Conservation (phyloP, 2,888 invertebrate genomes). For the Caenorhabditis panamensis region DNA sequence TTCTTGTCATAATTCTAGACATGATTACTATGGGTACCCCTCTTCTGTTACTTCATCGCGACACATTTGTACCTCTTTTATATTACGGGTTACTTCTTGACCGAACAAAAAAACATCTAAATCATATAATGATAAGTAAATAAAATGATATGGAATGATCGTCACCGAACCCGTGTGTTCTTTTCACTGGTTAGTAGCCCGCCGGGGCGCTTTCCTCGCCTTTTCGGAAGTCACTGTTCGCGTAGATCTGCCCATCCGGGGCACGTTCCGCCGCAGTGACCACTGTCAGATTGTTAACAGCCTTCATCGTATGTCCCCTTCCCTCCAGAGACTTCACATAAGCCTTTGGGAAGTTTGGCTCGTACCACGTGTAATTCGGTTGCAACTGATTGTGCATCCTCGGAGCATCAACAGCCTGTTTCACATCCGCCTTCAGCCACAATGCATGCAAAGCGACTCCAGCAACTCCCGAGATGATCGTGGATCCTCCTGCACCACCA, state of each 20-base stretch:
- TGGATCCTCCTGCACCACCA: conserved; percentile 80
- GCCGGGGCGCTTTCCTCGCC: conserved; percentile 79
- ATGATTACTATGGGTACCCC: conserved; percentile 14
- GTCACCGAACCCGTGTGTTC: neutral
- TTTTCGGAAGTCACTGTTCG: conserved; percentile 79
- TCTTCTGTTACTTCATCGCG: conserved; percentile 14
- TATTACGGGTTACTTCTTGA: conserved; percentile 43
- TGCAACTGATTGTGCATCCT: conserved; percentile 88
- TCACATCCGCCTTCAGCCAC: conserved; percentile 67
- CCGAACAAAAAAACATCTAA: neutral
- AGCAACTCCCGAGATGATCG: conserved; percentile 79
- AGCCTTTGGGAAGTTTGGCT: conserved; percentile 71
- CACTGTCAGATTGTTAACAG: conserved; percentile 71
- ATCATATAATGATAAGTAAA: conserved; percentile 4
- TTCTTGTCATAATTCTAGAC: no score
- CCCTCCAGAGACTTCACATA: conserved; percentile 63
- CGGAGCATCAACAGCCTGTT: conserved; percentile 87
- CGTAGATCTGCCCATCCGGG: conserved; percentile 73
- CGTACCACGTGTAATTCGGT: conserved; percentile 69
- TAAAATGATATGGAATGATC: conserved; percentile 7
- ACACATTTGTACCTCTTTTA: conserved; percentile 52
- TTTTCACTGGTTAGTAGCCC: conserved; percentile 71
- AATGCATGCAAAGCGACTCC: conserved; percentile 74
- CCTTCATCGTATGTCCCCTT: conserved; percentile 70
- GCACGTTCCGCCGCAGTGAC: conserved; percentile 74